Base-by-base conservation (phyloP, 2,797 vertebrate genomes). In the Simalia tracyae region DNA sequence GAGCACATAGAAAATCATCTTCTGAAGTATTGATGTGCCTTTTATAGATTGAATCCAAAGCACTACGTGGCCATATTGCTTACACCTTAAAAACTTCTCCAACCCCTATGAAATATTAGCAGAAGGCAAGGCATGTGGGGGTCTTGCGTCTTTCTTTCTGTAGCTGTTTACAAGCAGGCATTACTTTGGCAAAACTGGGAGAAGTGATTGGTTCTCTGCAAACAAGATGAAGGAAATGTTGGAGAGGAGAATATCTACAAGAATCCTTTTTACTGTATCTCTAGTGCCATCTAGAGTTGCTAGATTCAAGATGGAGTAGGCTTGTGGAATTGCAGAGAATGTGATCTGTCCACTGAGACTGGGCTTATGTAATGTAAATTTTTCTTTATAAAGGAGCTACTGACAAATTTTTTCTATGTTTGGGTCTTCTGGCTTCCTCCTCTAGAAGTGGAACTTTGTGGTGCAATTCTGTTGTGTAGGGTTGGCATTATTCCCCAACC, bases 231-330 rank as follows among this genome's bases (percentile, higher is more conserved):
- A 64, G 89, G 42, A 54, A 85, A 57, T 36, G 56, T 14, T 19
- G 3, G 72, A 26, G 7, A 10, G 26, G 36, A 42, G 61, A 36
- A 54, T 17, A n/a, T 36, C 3, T 26, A 1, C 36, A 11, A 24
- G 42, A 5, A 22, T 87, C 24, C 57, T 31, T 81, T 81, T 3
- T 17, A 17, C 12, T 14, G 17, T 31, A 6, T 11, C 12, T 91
- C 84, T 66, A 14, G 36, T 31, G 84, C 90, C 84, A 63, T 54
- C 68, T 91, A 61, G 28, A 50, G 86, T 56, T 36, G 57, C 90
- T 22, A 9, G 11, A 19, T 26, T 17, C 28, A 5, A 5, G 5
- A 19, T 7, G 2, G 10, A 5, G 2, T 26, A 0, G 22, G 63
- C 68, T 26, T 68, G 42, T 31, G 12, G 46, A 15, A 11, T 64